Conservation (phyloP, 2,113 vertebrate species). For the Leuciscus idus region DNA sequence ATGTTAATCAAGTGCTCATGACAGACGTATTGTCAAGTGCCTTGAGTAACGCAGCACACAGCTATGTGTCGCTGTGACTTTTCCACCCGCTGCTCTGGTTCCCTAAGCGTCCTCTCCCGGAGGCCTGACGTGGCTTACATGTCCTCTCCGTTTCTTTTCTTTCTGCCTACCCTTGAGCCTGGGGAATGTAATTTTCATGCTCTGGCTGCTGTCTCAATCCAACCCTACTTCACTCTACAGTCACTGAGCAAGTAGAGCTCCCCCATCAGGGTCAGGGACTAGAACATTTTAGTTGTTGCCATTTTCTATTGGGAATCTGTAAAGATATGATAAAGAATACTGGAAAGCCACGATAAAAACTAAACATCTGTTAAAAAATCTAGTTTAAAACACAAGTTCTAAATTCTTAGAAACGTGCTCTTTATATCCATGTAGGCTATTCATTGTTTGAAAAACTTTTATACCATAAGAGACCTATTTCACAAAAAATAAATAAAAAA, state of each 20-base stretch:
- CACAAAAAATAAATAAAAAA: too few relatives aligned
- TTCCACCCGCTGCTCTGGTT: slow-evolving; percentile 58
- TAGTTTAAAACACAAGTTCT: too few relatives aligned
- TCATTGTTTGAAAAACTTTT: too few relatives aligned
- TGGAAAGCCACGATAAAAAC: not conserved
- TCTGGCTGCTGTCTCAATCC: slow-evolving; percentile 58
- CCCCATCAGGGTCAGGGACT: slow-evolving; percentile 37
- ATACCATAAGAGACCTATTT: too few relatives aligned
- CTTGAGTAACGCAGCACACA: slow-evolving; percentile 45
- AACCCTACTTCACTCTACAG: slow-evolving; percentile 56
- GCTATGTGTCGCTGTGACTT: slow-evolving; percentile 55
- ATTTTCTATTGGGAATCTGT: not conserved
- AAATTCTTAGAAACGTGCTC: too few relatives aligned
- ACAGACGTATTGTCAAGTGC: not conserved
- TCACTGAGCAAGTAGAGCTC: slow-evolving; percentile 54
- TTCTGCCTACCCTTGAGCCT: slow-evolving; percentile 57
- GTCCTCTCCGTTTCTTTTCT: slow-evolving; percentile 55
- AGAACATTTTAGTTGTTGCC: not conserved
- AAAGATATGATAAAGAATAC: not conserved
- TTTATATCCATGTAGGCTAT: too few relatives aligned
- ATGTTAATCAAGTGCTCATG: slow-evolving; percentile 47
- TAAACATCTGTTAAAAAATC: too few relatives aligned
- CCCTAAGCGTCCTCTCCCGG: slow-evolving; percentile 59
- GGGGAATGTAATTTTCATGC: slow-evolving; percentile 68
- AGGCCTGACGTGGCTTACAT: slow-evolving; percentile 61